Conservation (phyloP, 2,888 invertebrate genomes). For the Napeogenes inachia region DNA sequence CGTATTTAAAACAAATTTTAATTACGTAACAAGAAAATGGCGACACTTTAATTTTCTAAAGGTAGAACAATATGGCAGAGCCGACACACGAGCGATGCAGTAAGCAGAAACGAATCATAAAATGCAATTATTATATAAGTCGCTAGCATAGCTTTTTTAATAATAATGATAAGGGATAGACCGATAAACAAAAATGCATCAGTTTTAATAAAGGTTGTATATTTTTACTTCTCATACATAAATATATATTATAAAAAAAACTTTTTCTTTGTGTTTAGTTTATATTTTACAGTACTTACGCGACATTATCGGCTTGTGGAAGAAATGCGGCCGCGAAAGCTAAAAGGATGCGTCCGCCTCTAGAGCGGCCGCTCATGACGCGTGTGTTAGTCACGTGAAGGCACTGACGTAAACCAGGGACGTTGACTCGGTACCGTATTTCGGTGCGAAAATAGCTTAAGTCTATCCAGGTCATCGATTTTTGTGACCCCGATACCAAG, state of each 20-base stretch:
- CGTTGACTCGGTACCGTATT: conserved; percentile 6
- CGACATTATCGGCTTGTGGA: conserved; percentile 78
- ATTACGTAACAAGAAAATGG: too few species aligned
- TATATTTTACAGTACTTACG: conserved; percentile 70
- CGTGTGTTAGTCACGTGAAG: conserved; percentile 66
- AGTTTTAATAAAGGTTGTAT: not conserved
- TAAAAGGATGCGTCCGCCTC: conserved; percentile 78
- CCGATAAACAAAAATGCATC: not conserved
- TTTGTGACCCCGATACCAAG: conserved; percentile 64
- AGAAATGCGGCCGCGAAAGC: conserved; percentile 78
- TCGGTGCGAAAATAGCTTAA: conserved; percentile 26
- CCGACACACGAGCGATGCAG: too few species aligned
- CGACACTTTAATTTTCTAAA: too few species aligned
- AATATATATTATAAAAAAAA: not conserved
- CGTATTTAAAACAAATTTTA: too few species aligned
- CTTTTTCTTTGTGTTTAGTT: conserved; percentile 8
- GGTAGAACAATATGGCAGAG: too few species aligned
- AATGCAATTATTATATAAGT: too few species aligned
- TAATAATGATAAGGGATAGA: too few species aligned
- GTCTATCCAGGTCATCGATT: conserved; percentile 43
- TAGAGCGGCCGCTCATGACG: conserved; percentile 76
- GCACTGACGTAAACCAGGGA: conserved; percentile 1
- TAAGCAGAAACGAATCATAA: too few species aligned
- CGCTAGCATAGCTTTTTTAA: too few species aligned
- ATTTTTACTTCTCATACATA: not conserved